Evolutionary conservation across 2,888 invertebrate species (phyloP), one percentile per base, ranked within the genome.

Genomic region (Peribatodes rhomboidaria): DNA sequence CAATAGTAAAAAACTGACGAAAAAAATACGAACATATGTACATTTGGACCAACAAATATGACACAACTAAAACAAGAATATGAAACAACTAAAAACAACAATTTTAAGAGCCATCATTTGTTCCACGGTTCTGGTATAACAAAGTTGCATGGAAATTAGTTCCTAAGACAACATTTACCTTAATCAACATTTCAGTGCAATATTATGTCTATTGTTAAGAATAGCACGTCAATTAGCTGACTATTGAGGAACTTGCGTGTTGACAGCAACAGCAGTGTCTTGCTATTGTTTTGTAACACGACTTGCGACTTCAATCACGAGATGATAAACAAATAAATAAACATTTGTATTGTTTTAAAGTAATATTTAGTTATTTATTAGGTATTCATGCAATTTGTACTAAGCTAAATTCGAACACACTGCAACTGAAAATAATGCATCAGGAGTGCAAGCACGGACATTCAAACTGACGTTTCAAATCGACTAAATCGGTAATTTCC

Each of bases 181-280:
- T 33, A 49, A 18, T 63, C 47, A 52, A 67, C 58, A 54, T 65
- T 66, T 69, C 44, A 62, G 57, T 61, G 33, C 35, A 18, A 61
- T 65, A 68, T 55, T 68, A 56, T 41, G 37, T 60, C 68, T 54
- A 66, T 68, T 69, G 66, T 69, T 67, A 35, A 16, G 16, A 49
- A 54, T 56, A 44, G 20, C 55, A 50, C 2, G 65, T 31, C 37
- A 58, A 54, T 63, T 58, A 58, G n/a, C 11, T 2, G 31, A 33
- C 11, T 52, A 60, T 65, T 52, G 60, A 60, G 56, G 55, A 65
- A 44, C 65, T 60, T 22, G 65, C 56, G 37, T 65, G 65, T 39
- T 56, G 55, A 56, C 60, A 60, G 46, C 55, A 13, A 20, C 46
- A 27, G 14, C 20, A 46, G n/a, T 2, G 13, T 14, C 14, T 10